A percentile compares a stretch with the other conserved stretches of the same genome.
These are phyloP conservation scores for Neomorphus geoffroyi DNA, from an alignment of 2,797 vertebrate species.

Conservation along the genomic window DNA sequence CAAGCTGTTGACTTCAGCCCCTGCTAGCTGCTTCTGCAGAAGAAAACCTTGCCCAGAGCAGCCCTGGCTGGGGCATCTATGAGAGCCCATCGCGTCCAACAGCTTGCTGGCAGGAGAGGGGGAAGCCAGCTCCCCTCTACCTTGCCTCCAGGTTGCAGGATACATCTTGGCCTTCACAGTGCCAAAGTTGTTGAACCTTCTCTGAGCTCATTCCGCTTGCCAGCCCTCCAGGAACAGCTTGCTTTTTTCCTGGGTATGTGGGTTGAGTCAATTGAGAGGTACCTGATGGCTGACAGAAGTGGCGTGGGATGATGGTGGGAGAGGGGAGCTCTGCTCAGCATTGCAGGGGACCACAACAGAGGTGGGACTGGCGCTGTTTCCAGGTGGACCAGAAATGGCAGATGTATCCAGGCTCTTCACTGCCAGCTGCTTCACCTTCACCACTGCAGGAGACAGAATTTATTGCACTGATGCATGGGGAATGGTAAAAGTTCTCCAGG, in stretches of 20 bases:
- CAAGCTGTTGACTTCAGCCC: background rate
- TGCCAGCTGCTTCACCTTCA: background rate
- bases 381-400: background rate
- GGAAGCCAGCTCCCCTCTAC: background rate
- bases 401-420: background rate
- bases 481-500: background rate
- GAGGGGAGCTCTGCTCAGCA: background rate
- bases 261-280: background rate
- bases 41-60: background rate
- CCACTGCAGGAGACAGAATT: background rate
- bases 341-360: rapidly evolving
- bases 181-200: background rate
- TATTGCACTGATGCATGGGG: rapidly evolving
- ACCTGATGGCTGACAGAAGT: background rate
- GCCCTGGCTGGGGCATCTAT: background rate
- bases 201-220: background rate
- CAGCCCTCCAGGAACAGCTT: background rate
- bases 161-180: background rate
- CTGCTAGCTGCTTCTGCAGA: background rate
- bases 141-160: background rate
- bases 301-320: background rate
- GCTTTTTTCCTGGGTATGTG: background rate
- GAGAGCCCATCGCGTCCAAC: background rate
- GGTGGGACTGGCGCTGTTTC: background rate
- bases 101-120: background rate